Conservation (phyloP, 2,888 invertebrate species). For the Embidobia sp. region DNA sequence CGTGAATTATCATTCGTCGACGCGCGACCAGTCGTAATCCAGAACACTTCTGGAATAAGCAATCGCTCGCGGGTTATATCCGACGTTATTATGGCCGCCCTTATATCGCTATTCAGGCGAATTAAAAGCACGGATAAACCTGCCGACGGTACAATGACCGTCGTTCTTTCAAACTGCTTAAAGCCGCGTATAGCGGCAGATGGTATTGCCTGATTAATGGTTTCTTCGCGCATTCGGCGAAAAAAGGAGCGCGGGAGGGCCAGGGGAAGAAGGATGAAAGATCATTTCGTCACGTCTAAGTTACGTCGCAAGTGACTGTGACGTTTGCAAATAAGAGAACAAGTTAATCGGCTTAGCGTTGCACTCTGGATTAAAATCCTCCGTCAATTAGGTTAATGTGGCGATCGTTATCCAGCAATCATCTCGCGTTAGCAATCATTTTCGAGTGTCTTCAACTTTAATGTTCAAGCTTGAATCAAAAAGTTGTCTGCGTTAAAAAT, state of each 20-base stretch:
- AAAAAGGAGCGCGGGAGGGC: neutral
- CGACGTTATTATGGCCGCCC: slow-evolving; percentile 67
- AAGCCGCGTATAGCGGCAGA: slow-evolving; percentile 50
- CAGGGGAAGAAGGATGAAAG: slow-evolving; percentile 1
- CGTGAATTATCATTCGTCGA: slow-evolving; percentile 63
- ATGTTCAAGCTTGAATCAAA: too few relatives aligned
- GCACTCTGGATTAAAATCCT: neutral
- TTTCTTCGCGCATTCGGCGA: slow-evolving; percentile 18
- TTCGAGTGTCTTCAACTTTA: too few relatives aligned
- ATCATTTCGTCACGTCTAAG: slow-evolving; percentile 29
- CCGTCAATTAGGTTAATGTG: neutral
- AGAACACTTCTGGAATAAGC: slow-evolving; percentile 71
- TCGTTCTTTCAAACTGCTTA: slow-evolving; percentile 58
- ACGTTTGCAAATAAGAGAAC: slow-evolving; percentile 24
- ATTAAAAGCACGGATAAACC: slow-evolving; percentile 64
- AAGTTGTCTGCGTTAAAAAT: too few relatives aligned
- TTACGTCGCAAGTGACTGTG: slow-evolving; percentile 20
- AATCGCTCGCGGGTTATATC: slow-evolving; percentile 72
- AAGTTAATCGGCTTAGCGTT: slow-evolving; percentile 7
- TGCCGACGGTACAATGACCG: slow-evolving; percentile 57
- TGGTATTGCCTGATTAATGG: slow-evolving; percentile 62
- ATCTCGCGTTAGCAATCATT: too few relatives aligned
- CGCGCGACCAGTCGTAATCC: slow-evolving; percentile 69
- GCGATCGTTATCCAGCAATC: too few relatives aligned
- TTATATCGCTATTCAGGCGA: slow-evolving; percentile 65